phyloP scores from a whole-genome alignment of 2,797 vertebrate genomes.

The Passerculus sandwichensis region DNA sequence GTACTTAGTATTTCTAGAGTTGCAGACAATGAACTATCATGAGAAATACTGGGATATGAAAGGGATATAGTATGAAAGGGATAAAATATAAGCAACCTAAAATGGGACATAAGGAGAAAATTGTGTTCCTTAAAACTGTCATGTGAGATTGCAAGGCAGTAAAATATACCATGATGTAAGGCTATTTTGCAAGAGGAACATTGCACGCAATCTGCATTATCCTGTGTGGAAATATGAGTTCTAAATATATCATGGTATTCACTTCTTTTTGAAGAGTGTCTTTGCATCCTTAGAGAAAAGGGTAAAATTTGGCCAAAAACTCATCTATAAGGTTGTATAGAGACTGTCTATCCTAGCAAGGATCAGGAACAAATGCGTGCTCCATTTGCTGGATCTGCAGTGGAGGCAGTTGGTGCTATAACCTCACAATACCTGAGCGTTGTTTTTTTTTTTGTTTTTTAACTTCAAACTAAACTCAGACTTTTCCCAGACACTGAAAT shows the following conservation, averaged over 20 bases:
- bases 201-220: not conserved
- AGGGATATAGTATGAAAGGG: not conserved
- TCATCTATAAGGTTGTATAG: accelerated
- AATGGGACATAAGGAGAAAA: not conserved
- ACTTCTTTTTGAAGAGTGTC: not conserved
- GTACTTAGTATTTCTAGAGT: too few relatives aligned
- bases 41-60: not conserved
- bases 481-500: not conserved
- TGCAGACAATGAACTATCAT: too few relatives aligned
- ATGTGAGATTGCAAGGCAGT: not conserved
- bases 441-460: not conserved
- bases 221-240: not conserved
- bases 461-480: not conserved
- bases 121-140: not conserved
- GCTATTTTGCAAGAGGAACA: not conserved
- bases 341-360: not conserved
- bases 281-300: not conserved
- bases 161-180: not conserved
- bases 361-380: not conserved
- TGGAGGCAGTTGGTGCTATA: not conserved
- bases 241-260: not conserved
- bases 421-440: not conserved
- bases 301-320: not conserved
- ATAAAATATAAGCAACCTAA: not conserved
- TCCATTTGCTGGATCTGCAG: not conserved